Conservation (phyloP, 2,797 vertebrate species). For the Micropoecilia bifurca region DNA sequence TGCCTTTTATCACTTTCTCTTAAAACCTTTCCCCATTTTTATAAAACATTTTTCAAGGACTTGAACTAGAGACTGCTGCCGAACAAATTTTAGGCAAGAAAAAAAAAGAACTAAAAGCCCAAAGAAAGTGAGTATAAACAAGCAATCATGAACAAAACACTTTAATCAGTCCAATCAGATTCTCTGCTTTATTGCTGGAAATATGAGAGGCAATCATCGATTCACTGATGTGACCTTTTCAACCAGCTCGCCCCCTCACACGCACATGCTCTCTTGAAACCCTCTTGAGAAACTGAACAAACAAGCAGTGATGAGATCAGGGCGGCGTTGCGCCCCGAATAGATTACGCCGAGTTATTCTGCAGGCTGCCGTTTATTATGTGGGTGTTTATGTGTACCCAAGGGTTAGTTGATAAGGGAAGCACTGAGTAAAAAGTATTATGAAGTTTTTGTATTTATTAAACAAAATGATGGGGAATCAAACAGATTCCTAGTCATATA, state of each 20-base stretch:
- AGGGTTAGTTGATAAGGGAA: not conserved
- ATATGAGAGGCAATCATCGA: conserved; percentile 61
- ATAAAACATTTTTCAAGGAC: not conserved
- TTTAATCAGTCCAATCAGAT: conserved; percentile 52
- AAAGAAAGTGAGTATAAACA: conserved; percentile 37
- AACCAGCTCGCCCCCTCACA: conserved; percentile 8
- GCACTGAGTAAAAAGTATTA: not conserved
- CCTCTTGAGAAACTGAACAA: conserved; percentile 48
- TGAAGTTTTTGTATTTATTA: conserved; percentile 12
- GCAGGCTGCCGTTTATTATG: conserved; percentile 1
- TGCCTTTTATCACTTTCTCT: not conserved
- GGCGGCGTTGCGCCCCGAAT: conserved; percentile 30
- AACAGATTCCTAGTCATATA: not conserved
- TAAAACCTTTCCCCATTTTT: not conserved
- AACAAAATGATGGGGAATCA: not conserved
- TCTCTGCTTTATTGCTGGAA: conserved; percentile 39
- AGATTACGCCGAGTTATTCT: conserved; percentile 30
- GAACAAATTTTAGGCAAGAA: conserved; percentile 8
- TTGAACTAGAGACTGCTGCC: conserved; percentile 13
- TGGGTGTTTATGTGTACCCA: not conserved
- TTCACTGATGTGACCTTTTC: conserved; percentile 72
- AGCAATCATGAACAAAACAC: conserved; percentile 43
- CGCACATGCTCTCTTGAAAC: conserved; percentile 15
- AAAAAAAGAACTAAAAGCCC: conserved; percentile 28
- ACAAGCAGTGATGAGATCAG: conserved; percentile 59